Evolutionary conservation across 2,888 invertebrate genomes (phyloP).

Genomic region (Empis livida): DNA sequence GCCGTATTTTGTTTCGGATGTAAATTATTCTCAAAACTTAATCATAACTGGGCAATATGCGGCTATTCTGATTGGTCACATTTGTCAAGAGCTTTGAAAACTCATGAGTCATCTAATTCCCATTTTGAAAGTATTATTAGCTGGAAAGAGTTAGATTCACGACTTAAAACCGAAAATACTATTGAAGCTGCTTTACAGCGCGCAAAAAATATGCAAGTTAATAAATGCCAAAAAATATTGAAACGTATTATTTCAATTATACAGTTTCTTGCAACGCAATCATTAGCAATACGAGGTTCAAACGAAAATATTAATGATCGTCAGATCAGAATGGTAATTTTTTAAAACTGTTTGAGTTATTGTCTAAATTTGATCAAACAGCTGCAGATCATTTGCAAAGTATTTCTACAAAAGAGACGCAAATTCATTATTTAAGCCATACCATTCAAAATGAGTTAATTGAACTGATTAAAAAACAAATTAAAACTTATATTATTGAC

Average conservation of each 20-base stretch:
- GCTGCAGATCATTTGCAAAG: not conserved
- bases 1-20: not conserved
- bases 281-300: not conserved
- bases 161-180: not conserved
- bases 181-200: not conserved
- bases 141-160: not conserved
- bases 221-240: not conserved
- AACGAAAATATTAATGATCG: not conserved
- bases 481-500: not conserved
- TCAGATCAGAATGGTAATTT: not conserved
- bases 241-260: not conserved
- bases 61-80: not conserved
- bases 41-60: not conserved
- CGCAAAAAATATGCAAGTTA: not conserved
- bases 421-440: not conserved
- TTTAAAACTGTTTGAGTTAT: not conserved
- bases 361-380: not conserved
- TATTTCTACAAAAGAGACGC: not conserved
- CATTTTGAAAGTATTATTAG: not conserved
- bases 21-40: not conserved
- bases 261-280: not conserved
- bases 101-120: not conserved
- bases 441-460: conserved; percentile 1
- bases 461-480: not conserved
- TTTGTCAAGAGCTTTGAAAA: not conserved